These are phyloP conservation scores for Cranoglanis bouderius DNA, from an alignment of 2,113 vertebrate genomes.

Conservation along the genomic window DNA sequence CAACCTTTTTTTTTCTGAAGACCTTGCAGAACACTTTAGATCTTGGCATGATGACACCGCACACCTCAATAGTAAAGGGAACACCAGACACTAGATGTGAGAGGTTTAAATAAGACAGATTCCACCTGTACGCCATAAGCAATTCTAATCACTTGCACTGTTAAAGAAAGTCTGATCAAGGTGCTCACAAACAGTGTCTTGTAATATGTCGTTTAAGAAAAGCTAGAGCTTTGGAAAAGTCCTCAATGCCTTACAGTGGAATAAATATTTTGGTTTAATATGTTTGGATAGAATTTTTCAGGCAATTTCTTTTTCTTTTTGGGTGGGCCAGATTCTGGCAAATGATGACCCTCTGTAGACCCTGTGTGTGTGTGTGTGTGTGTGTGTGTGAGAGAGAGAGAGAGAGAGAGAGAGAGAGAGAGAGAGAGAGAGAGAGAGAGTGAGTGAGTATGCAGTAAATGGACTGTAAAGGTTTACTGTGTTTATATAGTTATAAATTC, in stretches of 20 bases:
- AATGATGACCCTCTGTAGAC: background rate
- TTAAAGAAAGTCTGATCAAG: background rate
- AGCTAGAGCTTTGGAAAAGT: background rate
- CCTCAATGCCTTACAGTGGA: background rate
- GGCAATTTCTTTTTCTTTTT: background rate
- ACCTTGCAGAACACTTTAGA: too few species aligned
- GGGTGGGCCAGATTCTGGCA: background rate
- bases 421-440: slow-evolving; percentile 37
- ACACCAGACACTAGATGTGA: too few species aligned
- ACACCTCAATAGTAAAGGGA: too few species aligned
- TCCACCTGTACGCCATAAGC: too few species aligned
- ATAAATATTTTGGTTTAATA: background rate
- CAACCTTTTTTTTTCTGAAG: too few species aligned
- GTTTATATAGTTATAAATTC: background rate
- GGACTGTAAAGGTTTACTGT: background rate
- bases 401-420: background rate
- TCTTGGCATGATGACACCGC: too few species aligned
- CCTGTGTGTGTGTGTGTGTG: background rate
- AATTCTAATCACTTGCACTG: too few species aligned
- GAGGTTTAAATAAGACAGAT: too few species aligned
- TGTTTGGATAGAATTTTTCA: background rate
- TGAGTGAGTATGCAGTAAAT: slow-evolving; percentile 25
- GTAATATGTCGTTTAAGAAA: background rate
- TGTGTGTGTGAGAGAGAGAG: background rate
- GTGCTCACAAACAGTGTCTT: background rate